Evolutionary conservation across 2,113 vertebrate genomes (phyloP), one percentile per base, ranked within the genome.

Genomic region (Rhynchomys soricoides): DNA sequence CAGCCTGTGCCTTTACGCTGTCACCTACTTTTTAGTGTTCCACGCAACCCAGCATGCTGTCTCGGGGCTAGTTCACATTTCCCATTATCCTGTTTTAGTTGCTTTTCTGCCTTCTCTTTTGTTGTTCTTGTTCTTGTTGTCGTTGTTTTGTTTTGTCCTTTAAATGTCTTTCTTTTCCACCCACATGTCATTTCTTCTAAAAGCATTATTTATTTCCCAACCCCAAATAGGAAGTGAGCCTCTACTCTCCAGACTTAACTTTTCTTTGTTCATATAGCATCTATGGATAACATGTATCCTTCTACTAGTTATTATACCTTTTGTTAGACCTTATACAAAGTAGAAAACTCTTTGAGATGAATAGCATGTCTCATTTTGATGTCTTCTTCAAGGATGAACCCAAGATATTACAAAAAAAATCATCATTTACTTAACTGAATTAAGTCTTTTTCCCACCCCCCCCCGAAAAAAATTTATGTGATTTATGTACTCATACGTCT

Each of bases 151-250:
- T 71, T 70, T 70, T 37, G 68, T 37, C 26, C 16, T 95, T 71
- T 62, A 94, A 91, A 93, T 50, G 86, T 37, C 31, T 4, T 13
- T 77, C 29, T 22, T 24, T 57, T 78, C 93, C 40, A 89, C 86
- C 57, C 91, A 95, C 86, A 66, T 55, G 16, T 24, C 40, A 96
- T 96, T 86, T 90, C 68, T 95, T 93, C 31, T 52, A 71, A 45
- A 95, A 94, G 62, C 3, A 12, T 24, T 83, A 66, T 89, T 66
- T 94, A 57, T 90, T 94, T 26, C 57, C 45, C 9, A 24, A 74
- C 16, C 29, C 7, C 62, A 94, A 79, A 77, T 1, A 93, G n/a
- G 24, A 89, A 96, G 26, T 45, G 22, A 77, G 22, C 6, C 71
- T 81, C n/a, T 43, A 31, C 68, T 37, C 17, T 93, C 50, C 74